Evolutionary conservation across 2,888 invertebrate genomes (phyloP).

Genomic region (Ephialtes manifestator): DNA sequence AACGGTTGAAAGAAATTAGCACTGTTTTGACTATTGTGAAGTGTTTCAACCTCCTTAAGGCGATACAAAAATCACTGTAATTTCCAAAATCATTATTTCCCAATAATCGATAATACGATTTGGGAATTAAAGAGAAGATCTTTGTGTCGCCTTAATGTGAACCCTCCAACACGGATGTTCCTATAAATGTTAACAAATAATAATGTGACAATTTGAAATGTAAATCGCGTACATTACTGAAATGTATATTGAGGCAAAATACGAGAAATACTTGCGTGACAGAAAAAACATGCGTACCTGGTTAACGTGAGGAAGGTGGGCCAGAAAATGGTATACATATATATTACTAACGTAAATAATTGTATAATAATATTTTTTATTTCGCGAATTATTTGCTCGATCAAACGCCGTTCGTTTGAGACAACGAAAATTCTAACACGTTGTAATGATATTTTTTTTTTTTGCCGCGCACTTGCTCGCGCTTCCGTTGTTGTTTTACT

Average conservation of each 20-base stretch:
- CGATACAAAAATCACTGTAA: slow-evolving; percentile 10
- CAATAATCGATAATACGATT: not conserved
- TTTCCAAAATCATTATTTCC: slow-evolving; percentile 1
- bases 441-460: slow-evolving; percentile 11
- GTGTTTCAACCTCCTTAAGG: not conserved
- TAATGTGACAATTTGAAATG: slow-evolving; percentile 29
- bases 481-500: slow-evolving; percentile 28
- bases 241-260: slow-evolving; percentile 16
- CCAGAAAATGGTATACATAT: slow-evolving; percentile 52
- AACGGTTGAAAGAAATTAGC: no score
- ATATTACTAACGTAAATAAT: slow-evolving; percentile 24
- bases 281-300: slow-evolving; percentile 54
- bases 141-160: slow-evolving; percentile 58
- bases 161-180: slow-evolving; percentile 77
- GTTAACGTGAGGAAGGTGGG: slow-evolving; percentile 34
- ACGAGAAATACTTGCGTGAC: slow-evolving; percentile 20
- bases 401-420: slow-evolving; percentile 15
- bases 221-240: slow-evolving; percentile 17
- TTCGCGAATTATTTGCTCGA: slow-evolving; percentile 3
- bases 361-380: slow-evolving; percentile 43
- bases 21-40: no score
- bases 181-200: slow-evolving; percentile 67
- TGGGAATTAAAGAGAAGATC: not conserved
- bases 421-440: slow-evolving; percentile 31
- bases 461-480: not conserved